phyloP scores from a whole-genome alignment of 2,113 vertebrate species.

The Vulpes ferrilata region DNA sequence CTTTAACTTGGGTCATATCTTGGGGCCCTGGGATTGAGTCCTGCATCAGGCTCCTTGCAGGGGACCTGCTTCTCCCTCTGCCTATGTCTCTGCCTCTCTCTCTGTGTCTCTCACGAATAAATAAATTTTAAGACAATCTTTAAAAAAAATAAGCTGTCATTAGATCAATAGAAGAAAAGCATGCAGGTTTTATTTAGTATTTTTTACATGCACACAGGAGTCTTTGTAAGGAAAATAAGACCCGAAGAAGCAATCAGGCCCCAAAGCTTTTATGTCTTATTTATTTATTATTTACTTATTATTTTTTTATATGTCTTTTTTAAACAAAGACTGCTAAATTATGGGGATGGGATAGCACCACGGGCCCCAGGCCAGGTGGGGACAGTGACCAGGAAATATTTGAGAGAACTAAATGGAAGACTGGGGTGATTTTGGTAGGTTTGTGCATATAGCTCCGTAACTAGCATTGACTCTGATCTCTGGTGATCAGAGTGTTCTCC shows the following conservation, averaged over 20 bases:
- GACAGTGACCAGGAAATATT: background rate
- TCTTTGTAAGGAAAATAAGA: background rate
- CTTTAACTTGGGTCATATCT: too few species aligned
- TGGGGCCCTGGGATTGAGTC: too few species aligned
- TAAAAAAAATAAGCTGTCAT: background rate
- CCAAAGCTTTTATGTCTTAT: background rate
- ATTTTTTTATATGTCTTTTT: too few species aligned
- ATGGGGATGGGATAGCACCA: background rate
- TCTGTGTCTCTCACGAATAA: too few species aligned
- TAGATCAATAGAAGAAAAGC: background rate
- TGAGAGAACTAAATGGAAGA: background rate
- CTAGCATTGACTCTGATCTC: too few species aligned
- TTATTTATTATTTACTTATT: too few species aligned
- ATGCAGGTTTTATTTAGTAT: background rate
- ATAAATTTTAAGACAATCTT: too few species aligned
- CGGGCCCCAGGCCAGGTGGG: background rate
- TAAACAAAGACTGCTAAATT: background rate
- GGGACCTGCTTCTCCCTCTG: too few species aligned
- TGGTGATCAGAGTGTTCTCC: background rate
- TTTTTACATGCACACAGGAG: background rate
- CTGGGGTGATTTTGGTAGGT: background rate
- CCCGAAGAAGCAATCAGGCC: background rate
- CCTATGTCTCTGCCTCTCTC: too few species aligned
- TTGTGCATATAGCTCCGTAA: too few species aligned
- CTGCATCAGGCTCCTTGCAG: too few species aligned